Conservation (phyloP, 2,888 invertebrate genomes). For the Notocelia uddmanniana region DNA sequence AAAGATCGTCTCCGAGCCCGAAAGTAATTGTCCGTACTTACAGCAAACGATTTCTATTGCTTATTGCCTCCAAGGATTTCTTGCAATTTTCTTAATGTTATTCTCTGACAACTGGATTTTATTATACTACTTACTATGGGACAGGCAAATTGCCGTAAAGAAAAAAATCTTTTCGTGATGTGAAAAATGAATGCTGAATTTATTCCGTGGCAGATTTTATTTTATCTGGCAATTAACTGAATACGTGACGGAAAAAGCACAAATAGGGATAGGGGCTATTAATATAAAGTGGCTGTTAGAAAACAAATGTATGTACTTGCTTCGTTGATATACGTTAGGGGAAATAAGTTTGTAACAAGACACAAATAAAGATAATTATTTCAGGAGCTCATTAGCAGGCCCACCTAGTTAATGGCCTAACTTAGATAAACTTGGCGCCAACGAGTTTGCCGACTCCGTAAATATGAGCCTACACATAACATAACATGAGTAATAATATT, state of each 20-base stretch:
- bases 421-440: conserved; percentile 57
- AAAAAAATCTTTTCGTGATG: conserved; percentile 43
- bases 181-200: conserved; percentile 43
- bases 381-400: conserved; percentile 59
- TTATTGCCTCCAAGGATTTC: conserved; percentile 73
- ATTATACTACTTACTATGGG: conserved; percentile 56
- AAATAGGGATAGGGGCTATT: conserved; percentile 31
- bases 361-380: conserved; percentile 60
- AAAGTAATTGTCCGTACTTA: conserved; percentile 75
- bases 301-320: conserved; percentile 40
- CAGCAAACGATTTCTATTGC: conserved; percentile 77
- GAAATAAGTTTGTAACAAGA: conserved; percentile 46
- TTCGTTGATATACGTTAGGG: conserved; percentile 36
- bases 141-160: conserved; percentile 42
- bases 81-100: conserved; percentile 76
- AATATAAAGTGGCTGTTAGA: conserved; percentile 42
- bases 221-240: conserved; percentile 40
- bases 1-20: conserved; percentile 67
- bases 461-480: conserved; percentile 49
- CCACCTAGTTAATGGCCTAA: conserved; percentile 62
- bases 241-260: conserved; percentile 24
- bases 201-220: conserved; percentile 32
- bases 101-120: conserved; percentile 74
- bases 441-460: conserved; percentile 50
- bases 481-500: conserved; percentile 44